Base-by-base conservation (phyloP, 2,888 invertebrate species). In the Heliconius ethilla region DNA sequence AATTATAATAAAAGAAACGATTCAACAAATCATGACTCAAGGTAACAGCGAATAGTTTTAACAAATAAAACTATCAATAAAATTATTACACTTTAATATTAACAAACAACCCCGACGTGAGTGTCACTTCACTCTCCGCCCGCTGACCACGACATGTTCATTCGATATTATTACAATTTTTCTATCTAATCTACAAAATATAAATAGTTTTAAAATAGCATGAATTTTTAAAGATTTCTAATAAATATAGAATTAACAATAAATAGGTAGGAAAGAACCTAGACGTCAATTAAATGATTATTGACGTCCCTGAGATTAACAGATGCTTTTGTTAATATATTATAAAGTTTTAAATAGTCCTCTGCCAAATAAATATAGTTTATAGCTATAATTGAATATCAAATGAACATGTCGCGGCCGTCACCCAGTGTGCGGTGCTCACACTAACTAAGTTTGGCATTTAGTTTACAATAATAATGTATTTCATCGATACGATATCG, bases 21-120 rank as follows among this genome's bases (percentile, higher is more conserved):
- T 92, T 93, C 85, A 94, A 94, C 94, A 94, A 94, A 91, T 92
- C 90, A 91, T 93, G 94, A 94, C 94, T 93, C 91, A 92, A 91
- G 92, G 93, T 94, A 94, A 94, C 92, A 91, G 91, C 87, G 87
- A 87, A 91, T 91, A 93, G 93, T 92, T 93, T 92, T 90, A 93
- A 93, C 91, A 91, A 89, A 88, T 89, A 92, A 93, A 93, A 92
- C 92, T 90, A 92, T 87, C 82, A 87, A 90, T 92, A 92, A 90
- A 91, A 92, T 90, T 92, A 92, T 90, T 92, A 92, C 89, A 89
- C 86, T 88, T 90, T 86, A 86, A 89, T 88, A 86, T 87, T 89
- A 69, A 69, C 69, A 89, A 92, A 92, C 91, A 90, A 91, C 87
- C 86, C 86, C 85, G 82, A 85, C 82, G 83, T 79, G 75, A 79